phyloP scores from a whole-genome alignment of 1,140 invertebrate species.

The Megathymus violae region DNA sequence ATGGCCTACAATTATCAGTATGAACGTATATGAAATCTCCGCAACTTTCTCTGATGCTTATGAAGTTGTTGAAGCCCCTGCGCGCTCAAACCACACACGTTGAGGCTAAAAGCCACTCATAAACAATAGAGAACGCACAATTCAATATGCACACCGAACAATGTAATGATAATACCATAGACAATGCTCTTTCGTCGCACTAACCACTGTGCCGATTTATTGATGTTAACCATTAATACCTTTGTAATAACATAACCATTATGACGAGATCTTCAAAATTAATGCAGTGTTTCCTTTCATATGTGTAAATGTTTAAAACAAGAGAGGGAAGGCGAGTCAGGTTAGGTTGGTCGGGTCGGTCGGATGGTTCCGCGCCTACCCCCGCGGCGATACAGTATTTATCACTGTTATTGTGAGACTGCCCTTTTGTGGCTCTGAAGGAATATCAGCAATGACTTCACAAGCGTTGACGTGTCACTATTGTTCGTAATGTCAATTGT shows the following conservation, averaged over 20 bases:
- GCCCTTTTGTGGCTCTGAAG: conserved; percentile 61
- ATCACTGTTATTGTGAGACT: conserved; percentile 69
- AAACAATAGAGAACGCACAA: conserved; percentile 77
- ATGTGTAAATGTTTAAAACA: conserved; percentile 17
- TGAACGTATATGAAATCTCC: conserved; percentile 27
- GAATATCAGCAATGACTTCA: conserved; percentile 48
- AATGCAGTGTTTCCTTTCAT: conserved; percentile 33
- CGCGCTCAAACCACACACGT: conserved; percentile 68
- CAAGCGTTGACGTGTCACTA: conserved; percentile 51
- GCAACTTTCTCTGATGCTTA: conserved; percentile 31
- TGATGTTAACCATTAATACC: conserved; percentile 75
- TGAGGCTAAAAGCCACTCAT: conserved; percentile 49
- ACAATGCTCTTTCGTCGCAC: conserved; percentile 77
- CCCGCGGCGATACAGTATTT: conserved; percentile 68
- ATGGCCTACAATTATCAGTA: conserved; percentile 26
- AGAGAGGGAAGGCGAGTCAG: conserved; percentile 44
- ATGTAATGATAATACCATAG: conserved; percentile 72
- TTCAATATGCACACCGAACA: conserved; percentile 79
- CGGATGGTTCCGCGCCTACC: conserved; percentile 53
- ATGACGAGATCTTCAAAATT: conserved; percentile 47
- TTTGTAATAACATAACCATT: conserved; percentile 66
- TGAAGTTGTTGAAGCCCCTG: conserved; percentile 32
- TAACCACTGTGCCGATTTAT: conserved; percentile 78
- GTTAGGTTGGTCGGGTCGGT: conserved; percentile 47
- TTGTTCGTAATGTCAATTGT: conserved; percentile 48